Conservation (phyloP, 2,888 invertebrate species). For the Augiades crinisus region DNA sequence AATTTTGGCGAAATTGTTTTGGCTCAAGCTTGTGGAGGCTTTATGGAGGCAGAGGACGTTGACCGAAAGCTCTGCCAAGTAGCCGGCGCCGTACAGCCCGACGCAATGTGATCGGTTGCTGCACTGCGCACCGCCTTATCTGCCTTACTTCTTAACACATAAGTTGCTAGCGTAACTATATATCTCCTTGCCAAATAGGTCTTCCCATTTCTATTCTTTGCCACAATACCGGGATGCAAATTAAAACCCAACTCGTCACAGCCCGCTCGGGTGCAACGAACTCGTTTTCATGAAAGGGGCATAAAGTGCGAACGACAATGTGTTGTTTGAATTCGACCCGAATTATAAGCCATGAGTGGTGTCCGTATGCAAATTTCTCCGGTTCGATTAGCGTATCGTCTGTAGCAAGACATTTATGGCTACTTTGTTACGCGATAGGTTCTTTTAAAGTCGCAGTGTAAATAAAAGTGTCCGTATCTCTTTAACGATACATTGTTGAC, state of each 20-base stretch:
- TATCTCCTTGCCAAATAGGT: constrained; percentile 64
- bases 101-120: constrained; percentile 71
- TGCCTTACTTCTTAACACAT: constrained; percentile 51
- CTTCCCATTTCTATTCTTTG: constrained; percentile 37
- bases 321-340: constrained; percentile 32
- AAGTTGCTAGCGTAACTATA: constrained; percentile 59
- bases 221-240: constrained; percentile 29
- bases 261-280: constrained; percentile 33
- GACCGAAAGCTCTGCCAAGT: constrained; percentile 76
- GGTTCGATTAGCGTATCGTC: constrained; percentile 50
- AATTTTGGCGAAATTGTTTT: constrained; percentile 79
- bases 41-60: constrained; percentile 71
- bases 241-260: constrained; percentile 28
- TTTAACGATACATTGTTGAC: constrained; percentile 7
- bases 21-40: constrained; percentile 67
- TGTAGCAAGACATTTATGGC: constrained; percentile 45
- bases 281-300: constrained; percentile 28
- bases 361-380: constrained; percentile 53
- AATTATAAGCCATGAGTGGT: constrained; percentile 40
- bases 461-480: constrained; percentile 23
- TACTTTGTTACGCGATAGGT: constrained; percentile 56
- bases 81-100: constrained; percentile 73
- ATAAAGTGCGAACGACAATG: constrained; percentile 22
- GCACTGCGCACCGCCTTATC: constrained; percentile 72
- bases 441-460: constrained; percentile 25